A percentile compares a stretch with the other conserved stretches of the same genome.
Evolutionary conservation across 2,113 vertebrate genomes (phyloP).

Genomic region (Tetrax tetrax): DNA sequence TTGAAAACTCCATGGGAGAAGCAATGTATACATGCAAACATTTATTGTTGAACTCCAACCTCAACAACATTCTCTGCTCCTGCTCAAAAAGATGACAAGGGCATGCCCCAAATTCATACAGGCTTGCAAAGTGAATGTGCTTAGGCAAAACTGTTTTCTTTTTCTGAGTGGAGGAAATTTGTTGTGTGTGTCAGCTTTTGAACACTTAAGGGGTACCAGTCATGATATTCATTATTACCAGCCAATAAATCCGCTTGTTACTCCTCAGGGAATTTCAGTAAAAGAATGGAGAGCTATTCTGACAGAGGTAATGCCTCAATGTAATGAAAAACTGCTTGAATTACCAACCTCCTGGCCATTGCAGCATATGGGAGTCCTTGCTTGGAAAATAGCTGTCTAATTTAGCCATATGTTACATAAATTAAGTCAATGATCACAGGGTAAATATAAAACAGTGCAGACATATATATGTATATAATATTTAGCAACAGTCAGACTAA

Average conservation of each 20-base stretch:
- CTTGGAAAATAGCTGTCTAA: constrained; percentile 53
- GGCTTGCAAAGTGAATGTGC: background rate
- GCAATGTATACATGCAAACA: background rate
- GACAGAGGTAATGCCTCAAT: constrained; percentile 50
- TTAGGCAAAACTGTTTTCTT: background rate
- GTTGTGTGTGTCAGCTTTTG: constrained; percentile 35
- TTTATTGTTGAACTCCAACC: background rate
- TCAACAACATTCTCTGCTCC: background rate
- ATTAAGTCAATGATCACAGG: background rate
- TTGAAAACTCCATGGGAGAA: constrained; percentile 30
- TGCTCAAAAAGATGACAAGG: background rate
- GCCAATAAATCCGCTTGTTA: constrained; percentile 49
- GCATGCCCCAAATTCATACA: background rate
- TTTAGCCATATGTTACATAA: background rate
- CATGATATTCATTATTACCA: constrained; percentile 64
- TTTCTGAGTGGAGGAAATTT: constrained; percentile 34
- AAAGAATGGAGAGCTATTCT: constrained; percentile 45
- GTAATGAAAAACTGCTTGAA: constrained; percentile 47
- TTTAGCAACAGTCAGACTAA: background rate
- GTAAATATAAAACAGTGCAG: background rate
- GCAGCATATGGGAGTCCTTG: constrained; percentile 6
- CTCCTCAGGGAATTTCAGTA: constrained; percentile 51
- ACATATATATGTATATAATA: background rate
- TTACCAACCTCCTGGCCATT: constrained; percentile 16
- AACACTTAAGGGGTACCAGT: constrained; percentile 41